phyloP scores from a whole-genome alignment of 1,140 invertebrate species.

The Pogonognathellus flavescens region DNA sequence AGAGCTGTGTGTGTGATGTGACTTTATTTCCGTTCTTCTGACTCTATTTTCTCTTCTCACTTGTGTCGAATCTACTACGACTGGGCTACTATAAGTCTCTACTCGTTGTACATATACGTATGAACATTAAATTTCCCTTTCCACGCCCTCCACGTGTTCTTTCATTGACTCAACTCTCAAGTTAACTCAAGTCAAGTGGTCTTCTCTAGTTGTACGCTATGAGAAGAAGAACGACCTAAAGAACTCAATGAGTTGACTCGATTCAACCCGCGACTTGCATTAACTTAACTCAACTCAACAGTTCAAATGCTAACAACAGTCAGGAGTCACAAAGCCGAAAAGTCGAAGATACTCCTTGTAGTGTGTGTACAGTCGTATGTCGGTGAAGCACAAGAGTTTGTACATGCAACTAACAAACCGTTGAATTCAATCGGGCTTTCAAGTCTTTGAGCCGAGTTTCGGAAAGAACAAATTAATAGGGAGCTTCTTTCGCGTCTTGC shows the following conservation, averaged over 20 bases:
- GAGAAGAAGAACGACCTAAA: slow-evolving; percentile 9
- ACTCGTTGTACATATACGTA: background rate
- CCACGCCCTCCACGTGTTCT: slow-evolving; percentile 8
- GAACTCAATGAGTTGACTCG: slow-evolving; percentile 27
- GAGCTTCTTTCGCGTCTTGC: background rate
- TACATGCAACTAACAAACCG: slow-evolving; percentile 10
- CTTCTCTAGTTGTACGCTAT: background rate
- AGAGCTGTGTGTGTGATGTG: background rate
- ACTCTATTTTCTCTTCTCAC: background rate
- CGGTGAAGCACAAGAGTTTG: too few relatives aligned
- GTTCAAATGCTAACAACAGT: slow-evolving; percentile 16
- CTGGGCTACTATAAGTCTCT: background rate
- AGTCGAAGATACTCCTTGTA: background rate
- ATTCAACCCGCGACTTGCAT: slow-evolving; percentile 12
- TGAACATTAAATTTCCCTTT: slow-evolving; percentile 35
- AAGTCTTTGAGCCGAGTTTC: slow-evolving; percentile 37
- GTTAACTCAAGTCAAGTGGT: slow-evolving; percentile 25
- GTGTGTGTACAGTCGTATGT: background rate
- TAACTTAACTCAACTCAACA: slow-evolving; percentile 9
- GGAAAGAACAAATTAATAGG: slow-evolving; percentile 42
- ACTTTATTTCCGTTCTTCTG: background rate
- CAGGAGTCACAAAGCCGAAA: slow-evolving; percentile 5
- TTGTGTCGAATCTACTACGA: background rate
- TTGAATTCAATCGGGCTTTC: slow-evolving; percentile 20
- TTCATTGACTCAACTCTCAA: slow-evolving; percentile 12